A percentile compares a stretch with the other conserved stretches of the same genome.
Conservation (phyloP, 2,113 vertebrate genomes). For the Erinaceus europaeus region DNA sequence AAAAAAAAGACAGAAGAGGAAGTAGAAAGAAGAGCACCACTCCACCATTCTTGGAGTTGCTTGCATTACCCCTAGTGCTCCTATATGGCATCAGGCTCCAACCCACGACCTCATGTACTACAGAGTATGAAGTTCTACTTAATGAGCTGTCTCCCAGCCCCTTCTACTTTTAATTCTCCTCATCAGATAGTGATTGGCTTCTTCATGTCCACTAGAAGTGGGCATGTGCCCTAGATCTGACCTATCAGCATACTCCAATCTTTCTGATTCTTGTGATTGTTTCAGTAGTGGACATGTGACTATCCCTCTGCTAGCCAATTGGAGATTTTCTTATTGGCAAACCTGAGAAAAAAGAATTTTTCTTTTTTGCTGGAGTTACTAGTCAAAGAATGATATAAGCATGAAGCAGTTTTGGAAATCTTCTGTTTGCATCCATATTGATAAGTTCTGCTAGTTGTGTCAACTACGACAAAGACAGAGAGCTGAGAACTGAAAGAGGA, state of each 20-base stretch:
- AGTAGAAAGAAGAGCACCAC: no score
- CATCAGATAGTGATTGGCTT: background rate
- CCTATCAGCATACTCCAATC: background rate
- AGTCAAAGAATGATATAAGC: background rate
- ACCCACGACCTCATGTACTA: no score
- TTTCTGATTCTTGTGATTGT: background rate
- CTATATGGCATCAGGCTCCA: no score
- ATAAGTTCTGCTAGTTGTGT: background rate
- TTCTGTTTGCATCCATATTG: background rate
- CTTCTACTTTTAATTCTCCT: background rate
- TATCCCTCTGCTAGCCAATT: background rate
- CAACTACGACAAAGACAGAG: no score
- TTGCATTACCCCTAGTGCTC: no score
- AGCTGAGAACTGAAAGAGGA: background rate
- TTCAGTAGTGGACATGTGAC: background rate
- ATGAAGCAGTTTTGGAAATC: background rate
- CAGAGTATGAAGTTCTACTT: no score
- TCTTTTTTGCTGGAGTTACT: background rate
- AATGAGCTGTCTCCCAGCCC: no score
- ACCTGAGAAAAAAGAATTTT: background rate
- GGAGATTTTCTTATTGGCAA: background rate
- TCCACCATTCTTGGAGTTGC: no score
- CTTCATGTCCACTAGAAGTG: no score
- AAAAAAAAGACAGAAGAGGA: no score
- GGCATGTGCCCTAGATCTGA: background rate